Conservation (phyloP, 2,888 invertebrate species). For the Calameuta pallipes region DNA sequence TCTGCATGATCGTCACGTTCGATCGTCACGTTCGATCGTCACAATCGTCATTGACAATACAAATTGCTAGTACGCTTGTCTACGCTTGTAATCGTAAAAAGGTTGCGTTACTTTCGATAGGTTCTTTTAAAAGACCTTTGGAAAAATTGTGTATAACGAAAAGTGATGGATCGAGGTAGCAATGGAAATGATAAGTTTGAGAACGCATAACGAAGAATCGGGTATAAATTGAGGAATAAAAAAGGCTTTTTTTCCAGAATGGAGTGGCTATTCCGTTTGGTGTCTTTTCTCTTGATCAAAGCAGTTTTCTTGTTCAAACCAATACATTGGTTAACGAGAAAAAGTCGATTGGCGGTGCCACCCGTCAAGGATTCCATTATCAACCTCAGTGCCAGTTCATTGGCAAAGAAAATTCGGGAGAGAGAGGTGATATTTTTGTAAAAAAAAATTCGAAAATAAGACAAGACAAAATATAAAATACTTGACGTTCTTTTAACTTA, state of each 20-base stretch:
- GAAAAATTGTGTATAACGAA: not conserved
- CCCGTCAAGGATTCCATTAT: constrained; percentile 45
- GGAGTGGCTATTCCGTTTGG: not conserved
- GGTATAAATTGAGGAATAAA: not conserved
- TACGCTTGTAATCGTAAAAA: not conserved
- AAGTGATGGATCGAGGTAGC: not conserved
- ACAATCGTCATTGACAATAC: not conserved
- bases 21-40: not conserved
- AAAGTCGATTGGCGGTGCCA: constrained; percentile 34
- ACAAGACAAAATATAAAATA: not conserved
- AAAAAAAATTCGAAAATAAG: not conserved
- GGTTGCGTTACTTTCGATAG: not conserved
- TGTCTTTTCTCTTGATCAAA: not conserved
- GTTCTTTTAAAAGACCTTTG: not conserved
- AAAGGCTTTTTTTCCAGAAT: not conserved
- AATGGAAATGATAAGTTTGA: not conserved
- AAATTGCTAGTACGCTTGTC: not conserved
- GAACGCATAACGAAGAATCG: not conserved
- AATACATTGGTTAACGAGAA: constrained; percentile 24
- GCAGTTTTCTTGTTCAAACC: not conserved
- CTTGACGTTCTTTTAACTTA: not conserved
- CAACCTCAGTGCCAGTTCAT: constrained; percentile 43
- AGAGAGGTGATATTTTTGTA: constrained; percentile 45
- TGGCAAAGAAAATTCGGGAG: constrained; percentile 54
- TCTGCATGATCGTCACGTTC: not conserved